Evolutionary conservation across 2,113 vertebrate genomes (phyloP).

Genomic region (Sclerurus mexicanus): DNA sequence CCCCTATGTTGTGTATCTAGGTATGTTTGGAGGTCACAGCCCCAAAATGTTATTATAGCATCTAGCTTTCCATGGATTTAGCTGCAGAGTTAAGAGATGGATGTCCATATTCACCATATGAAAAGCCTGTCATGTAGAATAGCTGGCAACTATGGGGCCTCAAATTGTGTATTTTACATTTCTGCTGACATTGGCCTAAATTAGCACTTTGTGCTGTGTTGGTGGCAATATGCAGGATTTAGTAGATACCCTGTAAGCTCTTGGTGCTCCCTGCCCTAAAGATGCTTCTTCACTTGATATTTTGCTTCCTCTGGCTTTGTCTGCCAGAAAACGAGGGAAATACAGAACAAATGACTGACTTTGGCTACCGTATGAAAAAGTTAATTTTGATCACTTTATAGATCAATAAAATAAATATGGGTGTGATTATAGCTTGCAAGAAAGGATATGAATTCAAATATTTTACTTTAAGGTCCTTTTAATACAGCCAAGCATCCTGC

Average conservation of each 20-base stretch:
- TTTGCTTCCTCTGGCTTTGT: background rate
- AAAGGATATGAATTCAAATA: rapidly evolving
- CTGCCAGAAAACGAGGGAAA: rapidly evolving
- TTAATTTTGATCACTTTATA: background rate
- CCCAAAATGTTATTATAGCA: background rate
- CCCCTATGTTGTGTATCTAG: background rate
- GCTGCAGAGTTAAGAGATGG: background rate
- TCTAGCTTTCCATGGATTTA: background rate
- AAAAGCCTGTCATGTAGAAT: background rate
- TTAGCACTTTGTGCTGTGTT: background rate
- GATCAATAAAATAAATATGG: background rate
- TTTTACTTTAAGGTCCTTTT: background rate
- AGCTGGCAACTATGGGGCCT: background rate
- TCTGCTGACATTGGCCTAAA: background rate
- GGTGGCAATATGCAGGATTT: rapidly evolving
- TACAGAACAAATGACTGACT: background rate
- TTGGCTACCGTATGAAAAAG: background rate
- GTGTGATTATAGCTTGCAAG: background rate
- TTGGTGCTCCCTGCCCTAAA: background rate
- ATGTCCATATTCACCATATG: background rate
- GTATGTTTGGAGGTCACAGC: background rate
- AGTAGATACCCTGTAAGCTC: background rate
- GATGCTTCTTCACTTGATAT: background rate
- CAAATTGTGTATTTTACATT: background rate
- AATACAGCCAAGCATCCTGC: too few relatives aligned